These are phyloP conservation scores for Hippocampus barbouri DNA, from an alignment of 2,113 vertebrate genomes.

Conservation along the genomic window DNA sequence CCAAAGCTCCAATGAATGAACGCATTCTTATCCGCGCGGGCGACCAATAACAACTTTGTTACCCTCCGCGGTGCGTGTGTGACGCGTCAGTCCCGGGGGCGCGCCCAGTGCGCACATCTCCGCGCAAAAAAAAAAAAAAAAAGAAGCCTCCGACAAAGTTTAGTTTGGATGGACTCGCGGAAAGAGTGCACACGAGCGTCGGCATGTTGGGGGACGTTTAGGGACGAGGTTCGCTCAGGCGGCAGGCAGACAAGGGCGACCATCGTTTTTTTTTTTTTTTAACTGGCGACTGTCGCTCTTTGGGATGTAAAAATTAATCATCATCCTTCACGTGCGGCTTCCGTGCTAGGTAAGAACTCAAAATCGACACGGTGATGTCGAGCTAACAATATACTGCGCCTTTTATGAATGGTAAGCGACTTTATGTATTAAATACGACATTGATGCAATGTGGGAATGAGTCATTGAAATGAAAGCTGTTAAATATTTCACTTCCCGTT, in stretches of 20 bases:
- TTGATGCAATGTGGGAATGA: not conserved
- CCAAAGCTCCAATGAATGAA: slow-evolving; percentile 46
- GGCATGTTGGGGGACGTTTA: slow-evolving; percentile 4
- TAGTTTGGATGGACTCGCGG: slow-evolving; percentile 42
- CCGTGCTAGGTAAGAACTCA: not conserved
- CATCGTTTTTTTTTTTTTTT: not conserved
- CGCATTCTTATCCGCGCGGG: slow-evolving; percentile 39
- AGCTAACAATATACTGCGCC: not conserved
- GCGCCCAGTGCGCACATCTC: slow-evolving; percentile 42
- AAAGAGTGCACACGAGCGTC: slow-evolving; percentile 30
- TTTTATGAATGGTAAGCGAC: not conserved
- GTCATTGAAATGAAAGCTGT: not conserved
- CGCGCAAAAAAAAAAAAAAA: not conserved
- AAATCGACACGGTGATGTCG: not conserved
- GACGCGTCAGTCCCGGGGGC: slow-evolving; percentile 53
- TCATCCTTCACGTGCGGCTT: not conserved
- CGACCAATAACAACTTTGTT: slow-evolving; percentile 42
- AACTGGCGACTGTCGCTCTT: not conserved
- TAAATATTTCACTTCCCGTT: not conserved
- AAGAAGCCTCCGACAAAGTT: not conserved
- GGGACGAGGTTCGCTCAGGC: not conserved
- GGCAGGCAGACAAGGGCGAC: slow-evolving; percentile 16
- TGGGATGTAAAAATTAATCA: not conserved
- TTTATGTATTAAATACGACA: not conserved
- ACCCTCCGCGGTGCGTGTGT: slow-evolving; percentile 21